phyloP scores from a whole-genome alignment of 2,113 vertebrate species.

The Zosterops japonicus region DNA sequence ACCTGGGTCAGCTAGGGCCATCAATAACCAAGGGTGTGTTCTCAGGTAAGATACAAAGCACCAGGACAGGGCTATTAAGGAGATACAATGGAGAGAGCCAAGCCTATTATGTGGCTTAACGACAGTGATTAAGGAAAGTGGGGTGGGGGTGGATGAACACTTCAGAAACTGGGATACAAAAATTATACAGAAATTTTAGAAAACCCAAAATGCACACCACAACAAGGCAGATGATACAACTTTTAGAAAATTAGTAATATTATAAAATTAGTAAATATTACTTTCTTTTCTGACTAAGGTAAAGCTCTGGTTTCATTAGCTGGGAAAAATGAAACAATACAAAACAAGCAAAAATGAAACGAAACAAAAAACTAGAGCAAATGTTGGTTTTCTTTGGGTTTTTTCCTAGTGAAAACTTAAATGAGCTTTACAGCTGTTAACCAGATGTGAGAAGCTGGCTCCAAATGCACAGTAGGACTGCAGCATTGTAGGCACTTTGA shows the following conservation, averaged over 20 bases:
- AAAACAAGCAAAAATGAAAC: background rate
- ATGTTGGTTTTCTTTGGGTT: accelerated
- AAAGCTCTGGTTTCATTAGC: background rate
- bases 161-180: no score
- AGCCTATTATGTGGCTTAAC: no score
- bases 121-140: no score
- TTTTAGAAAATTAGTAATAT: background rate
- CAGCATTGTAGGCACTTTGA: background rate
- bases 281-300: background rate
- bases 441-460: background rate
- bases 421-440: background rate
- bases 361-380: background rate
- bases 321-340: background rate
- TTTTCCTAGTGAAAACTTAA: background rate
- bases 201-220: no score
- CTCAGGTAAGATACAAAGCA: no score
- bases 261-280: background rate
- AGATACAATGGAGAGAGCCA: no score
- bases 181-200: no score
- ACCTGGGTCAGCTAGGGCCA: no score
- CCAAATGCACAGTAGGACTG: background rate
- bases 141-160: no score
- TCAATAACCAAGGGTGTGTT: no score
- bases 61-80: no score
- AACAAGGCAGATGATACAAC: background rate